Base-by-base conservation (phyloP, 2,888 invertebrate species). In the Danaus chrysippus region DNA sequence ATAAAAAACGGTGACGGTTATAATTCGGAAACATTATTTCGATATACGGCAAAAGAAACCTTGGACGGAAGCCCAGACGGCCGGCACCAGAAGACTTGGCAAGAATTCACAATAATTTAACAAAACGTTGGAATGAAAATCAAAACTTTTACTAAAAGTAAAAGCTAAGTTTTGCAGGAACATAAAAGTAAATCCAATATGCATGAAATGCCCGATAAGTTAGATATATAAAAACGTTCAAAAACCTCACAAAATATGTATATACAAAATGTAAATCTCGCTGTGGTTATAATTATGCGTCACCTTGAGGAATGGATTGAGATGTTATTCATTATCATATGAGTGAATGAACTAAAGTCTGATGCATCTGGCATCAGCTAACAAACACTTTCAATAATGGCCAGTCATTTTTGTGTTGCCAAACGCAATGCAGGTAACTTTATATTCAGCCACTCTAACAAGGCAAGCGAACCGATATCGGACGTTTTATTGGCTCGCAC, bases 351-450 rank as follows among this genome's bases (percentile, higher is more conserved):
- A 60, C 58, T 57, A 58, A 67, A 61, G 53, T 56, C 42, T 64
- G 56, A 55, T 52, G 55, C 57, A 59, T 55, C 64, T 63, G 63
- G 61, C 63, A 63, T 59, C 58, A n/a, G 41, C 53, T 17, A 34
- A 62, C 54, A 52, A 58, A 12, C 42, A 64, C 62, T 64, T 63
- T 66, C 59, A 59, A 64, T 67, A 68, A 59, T 57, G 60, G 62
- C 58, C 59, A 56, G 65, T 42, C 65, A 64, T 55, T 63, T 64
- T 61, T 62, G 62, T 56, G 59, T 69, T 69, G 70, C 68, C 69
- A 71, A 69, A 71, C 70, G 70, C 70, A 72, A 65, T 73, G 71
- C 70, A 70, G 72, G 68, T 69, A 67, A 58, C 56, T 58, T 64
- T 58, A 62, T 63, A 63, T 65, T 62, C 65, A 54, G 44, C 59